Conservation (phyloP, 2,113 vertebrate genomes). For the Sitta europaea region DNA sequence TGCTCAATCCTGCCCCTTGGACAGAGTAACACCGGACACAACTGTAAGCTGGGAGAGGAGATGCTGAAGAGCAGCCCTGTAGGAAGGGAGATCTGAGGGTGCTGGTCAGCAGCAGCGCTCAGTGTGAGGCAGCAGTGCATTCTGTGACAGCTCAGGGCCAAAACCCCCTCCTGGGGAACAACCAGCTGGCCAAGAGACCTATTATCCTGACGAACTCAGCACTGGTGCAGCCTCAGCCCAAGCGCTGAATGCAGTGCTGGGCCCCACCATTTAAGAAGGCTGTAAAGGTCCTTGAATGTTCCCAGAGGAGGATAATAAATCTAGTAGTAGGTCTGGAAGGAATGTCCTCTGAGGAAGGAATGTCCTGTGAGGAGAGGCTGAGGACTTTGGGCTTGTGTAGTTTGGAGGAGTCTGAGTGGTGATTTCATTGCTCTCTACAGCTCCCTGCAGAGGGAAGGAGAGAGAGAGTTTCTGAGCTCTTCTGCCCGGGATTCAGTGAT, state of each 20-base stretch:
- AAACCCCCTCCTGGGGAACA: background rate
- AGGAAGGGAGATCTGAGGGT: background rate
- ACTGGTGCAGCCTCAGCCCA: background rate
- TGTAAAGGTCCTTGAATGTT: background rate
- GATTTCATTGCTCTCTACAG: background rate
- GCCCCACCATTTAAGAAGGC: too few species aligned
- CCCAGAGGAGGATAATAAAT: background rate
- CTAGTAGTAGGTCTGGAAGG: background rate
- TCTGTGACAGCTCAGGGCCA: background rate
- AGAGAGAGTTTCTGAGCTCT: background rate
- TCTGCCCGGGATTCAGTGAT: background rate
- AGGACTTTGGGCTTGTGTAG: background rate
- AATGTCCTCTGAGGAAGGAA: background rate
- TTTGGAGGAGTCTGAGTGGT: background rate
- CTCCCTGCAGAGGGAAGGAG: background rate
- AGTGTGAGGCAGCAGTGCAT: background rate
- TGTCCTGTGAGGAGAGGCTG: rapidly evolving
- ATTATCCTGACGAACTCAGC: background rate
- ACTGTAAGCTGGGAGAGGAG: background rate
- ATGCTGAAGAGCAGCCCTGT: background rate
- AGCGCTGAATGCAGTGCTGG: rapidly evolving
- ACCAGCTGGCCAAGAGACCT: rapidly evolving
- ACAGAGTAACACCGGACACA: background rate
- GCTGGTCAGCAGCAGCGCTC: background rate
- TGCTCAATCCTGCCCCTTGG: background rate